phyloP scores from a whole-genome alignment of 2,113 vertebrate genomes.

The Aptenodytes patagonicus region DNA sequence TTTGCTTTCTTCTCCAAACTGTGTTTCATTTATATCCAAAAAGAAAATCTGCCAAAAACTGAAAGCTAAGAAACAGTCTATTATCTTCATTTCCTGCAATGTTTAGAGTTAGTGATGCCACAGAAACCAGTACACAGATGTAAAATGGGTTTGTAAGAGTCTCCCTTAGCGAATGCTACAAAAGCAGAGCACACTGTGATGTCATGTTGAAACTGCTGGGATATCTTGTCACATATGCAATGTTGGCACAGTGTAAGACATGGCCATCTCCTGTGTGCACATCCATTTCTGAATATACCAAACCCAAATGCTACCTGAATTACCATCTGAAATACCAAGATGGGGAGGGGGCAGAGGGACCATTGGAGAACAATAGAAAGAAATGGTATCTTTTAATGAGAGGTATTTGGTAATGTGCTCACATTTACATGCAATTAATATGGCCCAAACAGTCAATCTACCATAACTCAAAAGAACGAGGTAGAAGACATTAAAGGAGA shows the following conservation, averaged over 20 bases:
- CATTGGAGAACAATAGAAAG: neutral
- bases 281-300: neutral
- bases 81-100: neutral
- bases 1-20: neutral
- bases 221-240: neutral
- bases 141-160: neutral
- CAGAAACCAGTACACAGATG: neutral
- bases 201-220: neutral
- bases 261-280: neutral
- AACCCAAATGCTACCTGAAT: neutral
- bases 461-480: neutral
- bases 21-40: neutral
- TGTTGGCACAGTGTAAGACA: neutral
- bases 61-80: neutral
- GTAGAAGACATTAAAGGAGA: neutral
- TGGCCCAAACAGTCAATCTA: neutral
- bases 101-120: neutral
- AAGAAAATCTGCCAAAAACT: neutral
- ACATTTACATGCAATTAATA: neutral
- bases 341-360: neutral
- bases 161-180: neutral
- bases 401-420: neutral
- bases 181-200: neutral
- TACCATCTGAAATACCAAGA: neutral
- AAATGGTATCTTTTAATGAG: neutral